A percentile compares a stretch with the other conserved stretches of the same genome.
Evolutionary conservation across 2,888 invertebrate species (phyloP).

Genomic region (Sphaeridia pumilis): DNA sequence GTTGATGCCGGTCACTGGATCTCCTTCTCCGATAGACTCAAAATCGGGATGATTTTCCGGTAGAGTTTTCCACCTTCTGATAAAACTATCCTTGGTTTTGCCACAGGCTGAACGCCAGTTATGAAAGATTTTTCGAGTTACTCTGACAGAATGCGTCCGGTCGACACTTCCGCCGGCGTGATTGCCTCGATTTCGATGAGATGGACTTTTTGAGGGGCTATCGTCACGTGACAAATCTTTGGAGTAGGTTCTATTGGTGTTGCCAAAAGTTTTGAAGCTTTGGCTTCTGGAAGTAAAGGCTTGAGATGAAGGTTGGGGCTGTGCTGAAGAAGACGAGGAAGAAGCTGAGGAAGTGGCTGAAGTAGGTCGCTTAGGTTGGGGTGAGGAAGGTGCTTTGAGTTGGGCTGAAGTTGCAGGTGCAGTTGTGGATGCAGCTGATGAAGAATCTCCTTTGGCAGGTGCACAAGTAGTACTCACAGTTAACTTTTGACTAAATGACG

Average conservation of each 20-base stretch:
- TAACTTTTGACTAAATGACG: constrained; percentile 27
- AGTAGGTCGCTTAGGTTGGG: too few relatives aligned
- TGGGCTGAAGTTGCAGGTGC: too few relatives aligned
- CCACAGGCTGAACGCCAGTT: constrained; percentile 66
- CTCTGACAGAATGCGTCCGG: constrained; percentile 27
- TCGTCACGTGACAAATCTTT: too few relatives aligned
- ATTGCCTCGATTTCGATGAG: too few relatives aligned
- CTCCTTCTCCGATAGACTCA: too few relatives aligned
- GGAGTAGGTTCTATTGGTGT: too few relatives aligned
- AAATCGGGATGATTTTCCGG: constrained; percentile 34
- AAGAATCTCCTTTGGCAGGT: too few relatives aligned
- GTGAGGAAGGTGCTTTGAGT: too few relatives aligned
- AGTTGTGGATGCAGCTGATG: too few relatives aligned
- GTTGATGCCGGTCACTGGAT: constrained; percentile 9
- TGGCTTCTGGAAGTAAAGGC: background rate
- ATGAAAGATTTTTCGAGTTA: constrained; percentile 58
- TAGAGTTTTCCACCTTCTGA: constrained; percentile 38
- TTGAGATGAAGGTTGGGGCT: background rate
- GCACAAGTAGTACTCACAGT: constrained; percentile 20
- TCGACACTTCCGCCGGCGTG: constrained; percentile 28
- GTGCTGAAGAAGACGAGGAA: background rate
- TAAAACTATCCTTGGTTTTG: constrained; percentile 57
- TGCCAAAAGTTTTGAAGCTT: background rate
- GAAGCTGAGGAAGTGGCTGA: background rate
- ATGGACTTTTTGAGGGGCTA: too few relatives aligned